phyloP scores from a whole-genome alignment of 2,888 invertebrate genomes.

The Glaucopsyche alexis region DNA sequence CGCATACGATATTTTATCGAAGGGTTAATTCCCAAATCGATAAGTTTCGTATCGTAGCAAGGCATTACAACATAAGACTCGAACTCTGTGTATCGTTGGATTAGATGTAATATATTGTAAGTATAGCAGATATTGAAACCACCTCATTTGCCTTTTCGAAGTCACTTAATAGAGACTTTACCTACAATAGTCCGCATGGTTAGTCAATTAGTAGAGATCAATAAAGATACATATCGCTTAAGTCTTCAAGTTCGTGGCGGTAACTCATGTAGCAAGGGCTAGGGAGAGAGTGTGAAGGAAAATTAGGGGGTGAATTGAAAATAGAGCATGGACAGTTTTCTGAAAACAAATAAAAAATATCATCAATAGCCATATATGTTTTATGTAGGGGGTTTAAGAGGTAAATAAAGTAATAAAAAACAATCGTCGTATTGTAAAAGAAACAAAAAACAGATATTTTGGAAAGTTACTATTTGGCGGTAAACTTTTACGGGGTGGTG shows the following conservation, averaged over 20 bases:
- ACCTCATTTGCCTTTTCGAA: slow-evolving; percentile 41
- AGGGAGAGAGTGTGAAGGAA: slow-evolving; percentile 39
- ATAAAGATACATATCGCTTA: slow-evolving; percentile 75
- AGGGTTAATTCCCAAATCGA: slow-evolving; percentile 34
- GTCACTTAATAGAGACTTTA: slow-evolving; percentile 30
- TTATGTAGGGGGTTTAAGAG: background rate
- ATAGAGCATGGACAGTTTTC: background rate
- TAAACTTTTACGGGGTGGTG: slow-evolving; percentile 3
- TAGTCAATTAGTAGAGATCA: slow-evolving; percentile 49
- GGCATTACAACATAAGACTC: slow-evolving; percentile 42
- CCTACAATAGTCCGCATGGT: slow-evolving; percentile 45
- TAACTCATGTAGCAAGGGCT: slow-evolving; percentile 59
- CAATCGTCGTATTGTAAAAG: background rate
- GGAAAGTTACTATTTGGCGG: background rate
- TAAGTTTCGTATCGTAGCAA: slow-evolving; percentile 50
- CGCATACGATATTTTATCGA: background rate
- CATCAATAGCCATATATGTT: background rate
- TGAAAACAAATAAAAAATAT: background rate
- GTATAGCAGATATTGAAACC: slow-evolving; percentile 34
- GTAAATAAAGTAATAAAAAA: background rate
- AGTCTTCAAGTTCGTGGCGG: slow-evolving; percentile 65
- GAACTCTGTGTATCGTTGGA: slow-evolving; percentile 25
- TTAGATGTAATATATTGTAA: slow-evolving; percentile 29
- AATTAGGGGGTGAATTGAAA: background rate
- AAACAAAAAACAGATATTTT: background rate